These are phyloP conservation scores for Cynopterus brachyotis DNA, from an alignment of 2,113 vertebrate species.

Conservation along the genomic window DNA sequence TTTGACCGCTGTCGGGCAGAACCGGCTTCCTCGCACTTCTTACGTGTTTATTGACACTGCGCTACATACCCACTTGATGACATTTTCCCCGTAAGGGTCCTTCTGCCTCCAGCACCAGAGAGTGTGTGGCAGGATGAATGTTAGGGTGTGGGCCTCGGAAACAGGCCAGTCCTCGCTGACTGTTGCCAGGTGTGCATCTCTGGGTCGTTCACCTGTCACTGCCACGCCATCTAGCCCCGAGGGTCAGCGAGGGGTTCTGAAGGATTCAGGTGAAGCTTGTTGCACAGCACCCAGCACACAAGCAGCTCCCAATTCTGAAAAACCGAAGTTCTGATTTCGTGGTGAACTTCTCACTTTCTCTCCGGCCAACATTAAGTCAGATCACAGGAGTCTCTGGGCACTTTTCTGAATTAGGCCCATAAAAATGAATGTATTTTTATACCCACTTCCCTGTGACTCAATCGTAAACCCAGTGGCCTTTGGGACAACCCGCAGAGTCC, in stretches of 20 bases:
- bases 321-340: not conserved
- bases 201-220: not conserved
- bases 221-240: not conserved
- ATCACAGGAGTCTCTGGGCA: not conserved
- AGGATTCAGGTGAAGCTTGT: not conserved
- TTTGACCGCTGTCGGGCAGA: too few relatives aligned
- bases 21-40: too few relatives aligned
- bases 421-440: not conserved
- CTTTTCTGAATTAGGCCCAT: too few relatives aligned
- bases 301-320: not conserved
- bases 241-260: not conserved
- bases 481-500: not conserved
- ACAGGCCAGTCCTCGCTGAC: too few relatives aligned
- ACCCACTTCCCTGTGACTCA: not conserved
- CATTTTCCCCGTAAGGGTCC: not conserved
- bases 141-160: accelerated
- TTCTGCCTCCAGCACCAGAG: not conserved
- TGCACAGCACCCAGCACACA: not conserved
- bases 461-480: not conserved
- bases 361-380: not conserved
- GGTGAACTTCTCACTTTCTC: not conserved
- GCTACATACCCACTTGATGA: not conserved
- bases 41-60: not conserved
- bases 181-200: not conserved
- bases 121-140: accelerated